Evolutionary conservation across 2,797 vertebrate genomes (phyloP).

Genomic region (Leucoraja ocellata): DNA sequence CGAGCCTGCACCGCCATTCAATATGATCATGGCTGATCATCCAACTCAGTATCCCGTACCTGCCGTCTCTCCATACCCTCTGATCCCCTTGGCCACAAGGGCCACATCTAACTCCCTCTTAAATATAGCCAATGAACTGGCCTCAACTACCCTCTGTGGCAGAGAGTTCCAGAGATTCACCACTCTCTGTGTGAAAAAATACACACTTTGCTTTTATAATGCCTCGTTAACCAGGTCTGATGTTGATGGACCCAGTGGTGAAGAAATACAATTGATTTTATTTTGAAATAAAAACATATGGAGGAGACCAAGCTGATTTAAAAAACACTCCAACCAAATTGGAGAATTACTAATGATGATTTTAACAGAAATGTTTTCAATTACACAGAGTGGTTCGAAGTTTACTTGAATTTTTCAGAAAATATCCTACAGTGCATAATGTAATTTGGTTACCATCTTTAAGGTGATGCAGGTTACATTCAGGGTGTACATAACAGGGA

Average conservation of each 20-base stretch:
- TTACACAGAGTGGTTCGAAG: not conserved
- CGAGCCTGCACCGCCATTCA: too few species aligned
- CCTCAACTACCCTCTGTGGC: too few species aligned
- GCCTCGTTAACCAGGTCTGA: not conserved
- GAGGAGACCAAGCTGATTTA: not conserved
- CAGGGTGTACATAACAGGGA: not conserved
- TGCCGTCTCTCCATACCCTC: too few species aligned
- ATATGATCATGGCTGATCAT: too few species aligned
- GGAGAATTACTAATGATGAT: not conserved
- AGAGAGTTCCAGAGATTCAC: too few species aligned
- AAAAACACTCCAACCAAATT: not conserved
- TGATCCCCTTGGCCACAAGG: too few species aligned
- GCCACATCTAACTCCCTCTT: too few species aligned
- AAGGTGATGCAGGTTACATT: not conserved
- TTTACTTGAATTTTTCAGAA: not conserved
- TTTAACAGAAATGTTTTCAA: not conserved
- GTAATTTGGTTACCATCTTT: not conserved
- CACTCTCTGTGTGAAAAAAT: too few species aligned
- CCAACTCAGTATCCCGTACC: too few species aligned
- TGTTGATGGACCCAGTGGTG: not conserved
- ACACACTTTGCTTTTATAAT: not conserved
- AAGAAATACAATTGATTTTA: not conserved
- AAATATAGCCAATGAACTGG: too few species aligned
- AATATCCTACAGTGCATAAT: not conserved
- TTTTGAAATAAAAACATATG: not conserved